These are phyloP conservation scores for Volucella bombylans DNA, from an alignment of 2,888 invertebrate genomes.

Conservation along the genomic window DNA sequence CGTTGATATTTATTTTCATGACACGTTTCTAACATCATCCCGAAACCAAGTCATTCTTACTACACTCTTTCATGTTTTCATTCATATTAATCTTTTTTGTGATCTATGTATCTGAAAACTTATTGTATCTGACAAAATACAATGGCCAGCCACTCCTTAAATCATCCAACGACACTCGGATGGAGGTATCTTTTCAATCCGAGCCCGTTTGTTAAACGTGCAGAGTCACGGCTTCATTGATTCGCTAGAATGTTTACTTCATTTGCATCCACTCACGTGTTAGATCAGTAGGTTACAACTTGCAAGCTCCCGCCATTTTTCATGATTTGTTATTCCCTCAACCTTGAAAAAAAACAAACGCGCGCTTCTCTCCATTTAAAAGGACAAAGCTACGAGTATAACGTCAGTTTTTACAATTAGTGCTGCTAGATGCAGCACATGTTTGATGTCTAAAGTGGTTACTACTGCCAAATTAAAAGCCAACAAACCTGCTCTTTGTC, in stretches of 20 bases:
- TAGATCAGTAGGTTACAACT: constrained; percentile 31
- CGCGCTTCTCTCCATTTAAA: constrained; percentile 26
- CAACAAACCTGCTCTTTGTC: constrained; percentile 20
- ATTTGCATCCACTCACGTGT: constrained; percentile 69
- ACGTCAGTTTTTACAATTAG: constrained; percentile 30
- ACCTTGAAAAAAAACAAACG: constrained; percentile 14
- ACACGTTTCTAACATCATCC: constrained; percentile 59
- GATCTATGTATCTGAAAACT: neutral
- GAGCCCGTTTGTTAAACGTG: constrained; percentile 54
- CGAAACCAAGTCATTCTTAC: constrained; percentile 34
- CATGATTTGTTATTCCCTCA: neutral
- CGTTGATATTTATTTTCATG: constrained; percentile 43
- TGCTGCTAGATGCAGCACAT: constrained; percentile 9
- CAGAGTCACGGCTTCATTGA: constrained; percentile 52
- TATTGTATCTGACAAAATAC: constrained; percentile 7
- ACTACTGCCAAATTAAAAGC: constrained; percentile 21
- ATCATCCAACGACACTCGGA: constrained; percentile 30
- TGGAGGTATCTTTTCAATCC: constrained; percentile 22
- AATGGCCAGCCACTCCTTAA: constrained; percentile 57
- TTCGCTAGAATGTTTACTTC: constrained; percentile 18
- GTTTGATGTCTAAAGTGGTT: neutral
- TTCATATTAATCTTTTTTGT: constrained; percentile 27
- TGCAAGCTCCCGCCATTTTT: constrained; percentile 31
- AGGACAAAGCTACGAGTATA: constrained; percentile 31
- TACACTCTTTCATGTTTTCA: constrained; percentile 29